Evolutionary conservation across 1,140 invertebrate genomes (phyloP).

Genomic region (Proctacanthus coquilletti): DNA sequence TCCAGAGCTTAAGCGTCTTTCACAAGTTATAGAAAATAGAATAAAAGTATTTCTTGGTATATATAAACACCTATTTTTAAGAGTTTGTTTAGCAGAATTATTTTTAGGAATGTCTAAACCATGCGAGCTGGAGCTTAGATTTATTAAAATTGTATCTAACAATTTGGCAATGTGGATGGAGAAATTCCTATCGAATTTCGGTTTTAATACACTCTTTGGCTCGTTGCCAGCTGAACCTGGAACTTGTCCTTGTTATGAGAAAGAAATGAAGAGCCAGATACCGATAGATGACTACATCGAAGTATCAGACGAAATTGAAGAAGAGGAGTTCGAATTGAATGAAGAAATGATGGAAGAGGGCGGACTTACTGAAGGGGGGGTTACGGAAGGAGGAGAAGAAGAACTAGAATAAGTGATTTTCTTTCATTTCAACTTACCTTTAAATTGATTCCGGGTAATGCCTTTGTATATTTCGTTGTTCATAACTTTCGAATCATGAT

Average conservation of each 20-base stretch:
- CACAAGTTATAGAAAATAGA: neutral
- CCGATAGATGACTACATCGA: neutral
- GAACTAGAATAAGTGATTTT: no score
- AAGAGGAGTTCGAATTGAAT: no score
- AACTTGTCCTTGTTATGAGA: neutral
- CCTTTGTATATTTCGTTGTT: slow-evolving; percentile 20
- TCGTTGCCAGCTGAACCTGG: neutral
- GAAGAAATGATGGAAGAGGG: no score
- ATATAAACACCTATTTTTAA: no score
- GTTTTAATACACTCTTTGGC: slow-evolving; percentile 5
- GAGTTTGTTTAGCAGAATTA: no score
- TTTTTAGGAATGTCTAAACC: no score
- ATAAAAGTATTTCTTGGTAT: slow-evolving; percentile 1
- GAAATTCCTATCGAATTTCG: slow-evolving; percentile 22
- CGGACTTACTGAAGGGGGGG: no score
- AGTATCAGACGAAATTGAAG: no score
- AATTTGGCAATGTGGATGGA: slow-evolving; percentile 28
- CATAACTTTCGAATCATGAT: slow-evolving; percentile 21
- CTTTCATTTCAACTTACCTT: no score
- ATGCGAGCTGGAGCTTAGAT: neutral
- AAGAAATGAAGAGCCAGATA: neutral
- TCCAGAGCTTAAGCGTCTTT: neutral
- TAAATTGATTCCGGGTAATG: slow-evolving; percentile 18
- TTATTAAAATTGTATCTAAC: slow-evolving; percentile 21
- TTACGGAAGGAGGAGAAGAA: no score